Conservation (phyloP, 2,888 invertebrate species). For the Sussaba pulchella region DNA sequence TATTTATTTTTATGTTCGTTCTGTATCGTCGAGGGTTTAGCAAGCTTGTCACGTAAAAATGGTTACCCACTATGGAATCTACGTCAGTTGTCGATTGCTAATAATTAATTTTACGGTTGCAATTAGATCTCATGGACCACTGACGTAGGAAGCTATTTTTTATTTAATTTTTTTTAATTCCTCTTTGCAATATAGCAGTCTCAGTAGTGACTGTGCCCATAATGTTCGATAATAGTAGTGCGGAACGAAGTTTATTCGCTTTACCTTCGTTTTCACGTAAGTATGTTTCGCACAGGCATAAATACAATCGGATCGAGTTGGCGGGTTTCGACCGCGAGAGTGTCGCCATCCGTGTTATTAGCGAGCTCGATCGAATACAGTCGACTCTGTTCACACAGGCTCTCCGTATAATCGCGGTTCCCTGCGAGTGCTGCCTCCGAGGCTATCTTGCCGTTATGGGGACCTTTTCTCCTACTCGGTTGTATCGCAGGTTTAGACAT, state of each 20-base stretch:
- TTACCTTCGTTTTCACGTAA: conserved; percentile 31
- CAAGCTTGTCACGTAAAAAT: not conserved
- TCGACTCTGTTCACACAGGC: no score
- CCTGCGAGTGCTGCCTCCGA: no score
- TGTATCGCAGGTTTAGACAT: no score
- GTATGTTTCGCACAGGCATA: conserved; percentile 4
- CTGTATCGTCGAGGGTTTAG: not conserved
- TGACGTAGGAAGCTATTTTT: conserved; percentile 29
- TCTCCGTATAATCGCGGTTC: no score
- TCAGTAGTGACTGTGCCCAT: not conserved
- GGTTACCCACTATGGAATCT: not conserved
- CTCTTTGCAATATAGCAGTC: not conserved
- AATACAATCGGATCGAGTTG: conserved; percentile 33
- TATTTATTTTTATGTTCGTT: conserved; percentile 26
- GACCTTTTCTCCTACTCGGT: no score
- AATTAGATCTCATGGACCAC: conserved; percentile 5
- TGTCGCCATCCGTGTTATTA: conserved; percentile 33
- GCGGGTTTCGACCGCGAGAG: conserved; percentile 40
- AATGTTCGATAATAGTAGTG: conserved; percentile 1
- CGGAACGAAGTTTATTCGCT: conserved; percentile 1
- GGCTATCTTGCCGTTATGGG: no score
- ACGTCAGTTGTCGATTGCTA: not conserved
- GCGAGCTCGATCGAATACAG: conserved; percentile 21
- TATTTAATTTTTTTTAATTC: conserved; percentile 2
- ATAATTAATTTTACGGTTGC: not conserved